Conservation (phyloP, 2,113 vertebrate genomes). For the Tupaia tana region DNA sequence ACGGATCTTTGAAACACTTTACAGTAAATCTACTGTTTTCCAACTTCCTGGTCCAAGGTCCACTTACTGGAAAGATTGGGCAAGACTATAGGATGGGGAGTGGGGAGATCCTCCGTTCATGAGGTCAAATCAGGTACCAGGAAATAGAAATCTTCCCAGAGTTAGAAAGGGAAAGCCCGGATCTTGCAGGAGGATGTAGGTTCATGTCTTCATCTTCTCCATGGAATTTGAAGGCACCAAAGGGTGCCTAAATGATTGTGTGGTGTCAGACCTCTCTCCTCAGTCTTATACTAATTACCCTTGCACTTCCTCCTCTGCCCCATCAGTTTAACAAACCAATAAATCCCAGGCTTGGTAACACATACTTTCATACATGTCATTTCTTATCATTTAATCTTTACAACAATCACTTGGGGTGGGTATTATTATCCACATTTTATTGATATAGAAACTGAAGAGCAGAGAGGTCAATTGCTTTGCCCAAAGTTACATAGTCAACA, state of each 20-base stretch:
- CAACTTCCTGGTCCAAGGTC: neutral
- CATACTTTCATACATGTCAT: neutral
- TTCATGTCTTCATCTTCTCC: neutral
- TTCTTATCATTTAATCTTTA: neutral
- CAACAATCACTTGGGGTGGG: neutral
- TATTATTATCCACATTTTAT: neutral
- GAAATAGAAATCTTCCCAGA: neutral
- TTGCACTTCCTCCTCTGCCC: neutral
- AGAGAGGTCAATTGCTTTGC: neutral
- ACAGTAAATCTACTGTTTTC: slow-evolving; percentile 14
- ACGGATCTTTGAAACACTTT: neutral
- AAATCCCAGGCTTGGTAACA: neutral
- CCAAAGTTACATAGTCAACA: neutral
- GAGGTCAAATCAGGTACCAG: neutral
- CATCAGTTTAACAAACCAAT: neutral
- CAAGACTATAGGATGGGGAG: neutral
- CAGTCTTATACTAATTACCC: neutral
- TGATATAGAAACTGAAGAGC: neutral
- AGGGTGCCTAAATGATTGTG: neutral
- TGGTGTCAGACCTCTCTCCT: neutral
- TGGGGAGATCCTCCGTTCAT: neutral
- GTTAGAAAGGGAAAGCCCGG: neutral
- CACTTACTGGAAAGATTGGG: neutral
- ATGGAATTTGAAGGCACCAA: neutral
- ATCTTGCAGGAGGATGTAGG: neutral